Evolutionary conservation across 2,113 vertebrate genomes (phyloP).

Genomic region (Pandion haliaetus): DNA sequence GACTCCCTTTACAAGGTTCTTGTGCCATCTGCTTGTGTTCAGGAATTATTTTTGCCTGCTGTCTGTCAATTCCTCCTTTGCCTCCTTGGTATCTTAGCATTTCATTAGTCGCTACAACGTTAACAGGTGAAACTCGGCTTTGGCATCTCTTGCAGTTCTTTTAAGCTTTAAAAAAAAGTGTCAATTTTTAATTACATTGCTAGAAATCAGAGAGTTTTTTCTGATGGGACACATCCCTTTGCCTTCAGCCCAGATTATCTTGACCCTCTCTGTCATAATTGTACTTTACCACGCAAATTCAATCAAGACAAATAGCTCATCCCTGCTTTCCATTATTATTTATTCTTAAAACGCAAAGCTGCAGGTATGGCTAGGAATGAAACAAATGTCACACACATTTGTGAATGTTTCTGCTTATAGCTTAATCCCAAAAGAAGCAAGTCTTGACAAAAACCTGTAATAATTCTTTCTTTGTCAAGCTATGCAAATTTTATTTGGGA

Average conservation of each 20-base stretch:
- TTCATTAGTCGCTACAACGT: background rate
- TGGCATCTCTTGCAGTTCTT: background rate
- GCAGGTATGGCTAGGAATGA: background rate
- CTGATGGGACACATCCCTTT: background rate
- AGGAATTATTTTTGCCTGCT: background rate
- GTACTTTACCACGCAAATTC: background rate
- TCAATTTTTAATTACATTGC: background rate
- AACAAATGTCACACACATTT: background rate
- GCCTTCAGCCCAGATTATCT: background rate
- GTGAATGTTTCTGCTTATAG: background rate
- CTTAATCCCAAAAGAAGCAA: background rate
- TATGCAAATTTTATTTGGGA: background rate
- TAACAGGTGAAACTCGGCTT: background rate
- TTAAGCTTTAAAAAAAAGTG: background rate
- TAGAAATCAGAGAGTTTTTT: background rate
- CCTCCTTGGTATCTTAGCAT: background rate
- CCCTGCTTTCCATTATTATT: background rate
- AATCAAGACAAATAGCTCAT: background rate
- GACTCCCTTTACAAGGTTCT: background rate
- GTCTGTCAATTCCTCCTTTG: background rate
- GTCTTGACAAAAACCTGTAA: background rate
- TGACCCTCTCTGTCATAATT: background rate
- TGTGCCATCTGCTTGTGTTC: background rate
- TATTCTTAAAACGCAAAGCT: background rate
- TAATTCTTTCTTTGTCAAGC: background rate